A percentile compares a stretch with the other conserved stretches of the same genome.
Evolutionary conservation across 2,888 invertebrate genomes (phyloP).

Genomic region (Agelastica alni): DNA sequence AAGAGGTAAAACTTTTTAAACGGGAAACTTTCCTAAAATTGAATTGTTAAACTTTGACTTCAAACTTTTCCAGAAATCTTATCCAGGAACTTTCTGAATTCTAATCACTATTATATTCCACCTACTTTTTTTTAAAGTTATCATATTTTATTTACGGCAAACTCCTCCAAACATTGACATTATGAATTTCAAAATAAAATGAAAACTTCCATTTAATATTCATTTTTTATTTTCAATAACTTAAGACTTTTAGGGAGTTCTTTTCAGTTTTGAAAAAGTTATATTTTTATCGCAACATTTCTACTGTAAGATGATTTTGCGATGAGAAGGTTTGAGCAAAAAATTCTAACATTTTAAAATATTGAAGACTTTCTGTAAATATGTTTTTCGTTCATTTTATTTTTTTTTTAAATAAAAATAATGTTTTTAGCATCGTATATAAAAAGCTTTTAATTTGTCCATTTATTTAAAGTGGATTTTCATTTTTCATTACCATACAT

Average conservation of each 20-base stretch:
- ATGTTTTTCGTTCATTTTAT: too few species aligned
- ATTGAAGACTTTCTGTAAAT: too few species aligned
- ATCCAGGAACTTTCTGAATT: slow-evolving; percentile 10
- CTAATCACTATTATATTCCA: slow-evolving; percentile 22
- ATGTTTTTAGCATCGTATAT: too few species aligned
- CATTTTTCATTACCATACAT: too few species aligned
- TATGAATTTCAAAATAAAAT: slow-evolving; percentile 12
- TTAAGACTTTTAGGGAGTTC: slow-evolving; percentile 2
- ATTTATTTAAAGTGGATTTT: too few species aligned
- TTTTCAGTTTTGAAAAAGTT: slow-evolving; percentile 9
- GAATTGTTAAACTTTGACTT: slow-evolving; percentile 26
- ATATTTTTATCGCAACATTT: slow-evolving; percentile 5
- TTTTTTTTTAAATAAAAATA: too few species aligned
- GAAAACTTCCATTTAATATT: slow-evolving; percentile 6
- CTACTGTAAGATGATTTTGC: too few species aligned
- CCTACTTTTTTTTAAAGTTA: slow-evolving; percentile 14
- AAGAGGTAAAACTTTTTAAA: slow-evolving; percentile 16
- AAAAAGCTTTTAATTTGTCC: too few species aligned
- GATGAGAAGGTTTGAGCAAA: too few species aligned
- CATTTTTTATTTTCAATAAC: slow-evolving; percentile 6
- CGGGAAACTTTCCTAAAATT: slow-evolving; percentile 22
- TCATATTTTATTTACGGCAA: slow-evolving; percentile 18
- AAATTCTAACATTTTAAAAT: too few species aligned
- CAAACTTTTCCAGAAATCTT: slow-evolving; percentile 19
- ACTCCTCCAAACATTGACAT: slow-evolving; percentile 18